Conservation (phyloP, 2,888 invertebrate species). For the Punctoribates punctum region DNA sequence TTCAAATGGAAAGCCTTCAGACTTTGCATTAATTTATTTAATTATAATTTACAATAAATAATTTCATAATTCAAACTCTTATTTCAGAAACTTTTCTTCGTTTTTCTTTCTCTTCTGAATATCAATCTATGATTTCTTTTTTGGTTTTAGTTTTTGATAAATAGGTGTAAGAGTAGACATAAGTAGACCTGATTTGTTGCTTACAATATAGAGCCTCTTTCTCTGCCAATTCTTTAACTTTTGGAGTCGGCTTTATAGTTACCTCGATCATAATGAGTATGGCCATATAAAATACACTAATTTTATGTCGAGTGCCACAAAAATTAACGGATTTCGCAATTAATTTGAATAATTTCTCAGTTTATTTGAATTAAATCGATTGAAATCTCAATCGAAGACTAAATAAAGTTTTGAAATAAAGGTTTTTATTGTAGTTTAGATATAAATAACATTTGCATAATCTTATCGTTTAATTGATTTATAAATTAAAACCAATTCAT, state of each 20-base stretch:
- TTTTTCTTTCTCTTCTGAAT: background rate
- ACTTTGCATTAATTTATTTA: constrained; percentile 7
- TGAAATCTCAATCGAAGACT: background rate
- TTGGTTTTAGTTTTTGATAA: background rate
- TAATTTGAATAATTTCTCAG: too few species aligned
- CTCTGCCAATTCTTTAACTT: too few species aligned
- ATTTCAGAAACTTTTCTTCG: background rate
- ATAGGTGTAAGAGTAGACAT: background rate
- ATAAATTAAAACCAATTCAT: background rate
- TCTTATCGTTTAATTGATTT: background rate
- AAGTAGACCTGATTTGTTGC: background rate
- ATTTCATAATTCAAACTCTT: constrained; percentile 7
- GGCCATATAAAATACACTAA: too few species aligned
- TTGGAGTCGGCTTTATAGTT: too few species aligned
- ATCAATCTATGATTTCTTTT: background rate
- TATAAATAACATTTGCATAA: background rate
- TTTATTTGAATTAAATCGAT: background rate
- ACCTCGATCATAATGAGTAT: too few species aligned
- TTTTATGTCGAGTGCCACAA: too few species aligned
- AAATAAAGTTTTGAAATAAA: background rate
- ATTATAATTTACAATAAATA: constrained; percentile 12
- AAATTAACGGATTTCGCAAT: too few species aligned
- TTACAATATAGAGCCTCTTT: background rate
- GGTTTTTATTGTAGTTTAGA: background rate
- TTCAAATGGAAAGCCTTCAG: constrained; percentile 19